A percentile compares a stretch with the other conserved stretches of the same genome.
Conservation (phyloP, 2,113 vertebrate species). For the Perognathus longimembris region DNA sequence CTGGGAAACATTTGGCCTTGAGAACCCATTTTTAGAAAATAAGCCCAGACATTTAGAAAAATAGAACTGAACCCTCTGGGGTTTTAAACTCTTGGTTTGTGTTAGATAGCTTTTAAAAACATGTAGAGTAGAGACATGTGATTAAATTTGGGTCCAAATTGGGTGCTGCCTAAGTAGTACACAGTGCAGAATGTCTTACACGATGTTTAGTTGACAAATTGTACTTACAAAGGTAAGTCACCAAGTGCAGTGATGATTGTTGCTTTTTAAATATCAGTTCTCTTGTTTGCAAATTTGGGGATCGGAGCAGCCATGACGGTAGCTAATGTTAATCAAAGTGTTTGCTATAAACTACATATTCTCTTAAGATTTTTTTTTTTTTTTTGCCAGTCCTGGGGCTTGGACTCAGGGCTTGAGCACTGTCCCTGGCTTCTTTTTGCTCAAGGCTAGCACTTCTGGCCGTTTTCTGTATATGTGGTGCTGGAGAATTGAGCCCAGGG, state of each 20-base stretch:
- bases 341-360: neutral
- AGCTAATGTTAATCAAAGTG: neutral
- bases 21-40: constrained; percentile 64
- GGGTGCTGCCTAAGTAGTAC: neutral
- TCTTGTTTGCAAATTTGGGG: constrained; percentile 21
- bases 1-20: constrained; percentile 68
- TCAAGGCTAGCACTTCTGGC: too few species aligned
- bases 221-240: neutral
- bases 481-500: too few species aligned
- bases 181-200: neutral
- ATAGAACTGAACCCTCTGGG: constrained; percentile 32
- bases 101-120: constrained; percentile 40
- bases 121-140: neutral
- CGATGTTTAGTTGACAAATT: neutral
- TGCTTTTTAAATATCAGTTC: constrained; percentile 35
- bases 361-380: neutral
- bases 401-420: too few species aligned
- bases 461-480: too few species aligned
- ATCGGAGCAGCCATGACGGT: neutral
- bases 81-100: constrained; percentile 55
- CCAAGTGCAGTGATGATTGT: neutral
- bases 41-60: constrained; percentile 65
- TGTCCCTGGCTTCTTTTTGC: too few species aligned
- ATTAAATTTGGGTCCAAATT: constrained; percentile 21
- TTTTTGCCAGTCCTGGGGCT: too few species aligned